phyloP scores from a whole-genome alignment of 2,113 vertebrate genomes.

The Anolis carolinensis region DNA sequence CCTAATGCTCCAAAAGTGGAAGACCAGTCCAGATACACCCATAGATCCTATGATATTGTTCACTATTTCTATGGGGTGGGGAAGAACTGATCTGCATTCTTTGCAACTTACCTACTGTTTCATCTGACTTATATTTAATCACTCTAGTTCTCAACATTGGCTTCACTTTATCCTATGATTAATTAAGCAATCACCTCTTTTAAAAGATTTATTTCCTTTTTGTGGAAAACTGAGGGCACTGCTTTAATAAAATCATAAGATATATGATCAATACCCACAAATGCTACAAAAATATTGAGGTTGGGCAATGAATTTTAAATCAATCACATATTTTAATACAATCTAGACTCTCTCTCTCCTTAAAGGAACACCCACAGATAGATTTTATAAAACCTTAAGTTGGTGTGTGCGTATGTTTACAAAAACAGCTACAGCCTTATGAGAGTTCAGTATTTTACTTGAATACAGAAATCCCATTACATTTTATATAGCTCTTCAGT shows the following conservation, averaged over 20 bases:
- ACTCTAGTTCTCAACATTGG: constrained; percentile 53
- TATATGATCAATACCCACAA: constrained; percentile 67
- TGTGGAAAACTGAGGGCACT: constrained; percentile 55
- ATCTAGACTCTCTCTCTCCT: constrained; percentile 26
- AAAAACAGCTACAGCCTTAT: background rate
- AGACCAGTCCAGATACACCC: background rate
- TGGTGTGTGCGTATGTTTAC: background rate
- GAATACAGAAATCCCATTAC: background rate
- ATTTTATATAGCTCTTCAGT: background rate
- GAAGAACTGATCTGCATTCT: background rate
- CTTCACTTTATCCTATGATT: constrained; percentile 67
- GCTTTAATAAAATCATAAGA: constrained; percentile 70
- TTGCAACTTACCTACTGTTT: constrained; percentile 35
- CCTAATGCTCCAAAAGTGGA: too few species aligned
- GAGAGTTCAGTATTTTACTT: background rate
- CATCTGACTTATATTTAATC: constrained; percentile 54
- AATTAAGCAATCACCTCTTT: constrained; percentile 68
- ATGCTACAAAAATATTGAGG: constrained; percentile 45
- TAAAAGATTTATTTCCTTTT: constrained; percentile 73
- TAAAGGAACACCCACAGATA: constrained; percentile 20
- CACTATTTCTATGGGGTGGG: background rate
- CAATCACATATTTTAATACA: constrained; percentile 41
- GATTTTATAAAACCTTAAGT: constrained; percentile 1
- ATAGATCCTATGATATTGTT: background rate
- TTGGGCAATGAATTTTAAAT: constrained; percentile 64